Percentiles rank a stretch among this genome's conserved stretches.
phyloP scores from a whole-genome alignment of 1,140 invertebrate genomes.

The Plodia interpunctella region DNA sequence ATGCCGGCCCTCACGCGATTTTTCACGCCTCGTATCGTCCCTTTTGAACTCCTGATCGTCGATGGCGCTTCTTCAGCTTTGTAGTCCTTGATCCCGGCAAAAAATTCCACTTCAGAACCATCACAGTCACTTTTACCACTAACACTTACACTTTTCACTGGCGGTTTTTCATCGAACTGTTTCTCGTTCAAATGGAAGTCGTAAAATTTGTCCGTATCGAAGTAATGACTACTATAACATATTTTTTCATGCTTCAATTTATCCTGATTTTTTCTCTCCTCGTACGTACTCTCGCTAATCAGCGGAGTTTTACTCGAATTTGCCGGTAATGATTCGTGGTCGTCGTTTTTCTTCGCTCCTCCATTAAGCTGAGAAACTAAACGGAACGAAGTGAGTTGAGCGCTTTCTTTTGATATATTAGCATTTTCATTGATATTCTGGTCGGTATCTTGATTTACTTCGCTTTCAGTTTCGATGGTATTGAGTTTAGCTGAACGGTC shows the following conservation, averaged over 20 bases:
- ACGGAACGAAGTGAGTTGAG: slow-evolving; percentile 72
- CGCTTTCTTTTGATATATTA: slow-evolving; percentile 68
- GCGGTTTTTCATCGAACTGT: slow-evolving; percentile 75
- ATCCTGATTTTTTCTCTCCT: slow-evolving; percentile 78
- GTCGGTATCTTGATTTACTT: slow-evolving; percentile 46
- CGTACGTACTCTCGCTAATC: slow-evolving; percentile 83
- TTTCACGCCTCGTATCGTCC: slow-evolving; percentile 94
- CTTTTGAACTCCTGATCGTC: slow-evolving; percentile 91
- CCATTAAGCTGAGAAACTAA: slow-evolving; percentile 72
- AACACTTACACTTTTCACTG: slow-evolving; percentile 64
- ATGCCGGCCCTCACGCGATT: slow-evolving; percentile 96
- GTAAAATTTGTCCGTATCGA: slow-evolving; percentile 87
- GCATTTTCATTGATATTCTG: slow-evolving; percentile 67
- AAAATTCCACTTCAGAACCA: slow-evolving; percentile 80
- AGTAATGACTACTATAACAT: slow-evolving; percentile 76
- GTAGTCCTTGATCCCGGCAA: slow-evolving; percentile 89
- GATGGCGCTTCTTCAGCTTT: slow-evolving; percentile 80
- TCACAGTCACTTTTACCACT: slow-evolving; percentile 62
- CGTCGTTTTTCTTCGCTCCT: slow-evolving; percentile 55
- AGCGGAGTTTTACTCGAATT: slow-evolving; percentile 63
- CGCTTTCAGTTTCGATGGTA: slow-evolving; percentile 64
- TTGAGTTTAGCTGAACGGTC: slow-evolving; percentile 76
- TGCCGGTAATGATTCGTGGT: slow-evolving; percentile 48
- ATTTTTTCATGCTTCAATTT: slow-evolving; percentile 76
- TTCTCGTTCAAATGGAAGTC: slow-evolving; percentile 90